Conservation (phyloP, 2,113 vertebrate genomes). For the Panurus biarmicus region DNA sequence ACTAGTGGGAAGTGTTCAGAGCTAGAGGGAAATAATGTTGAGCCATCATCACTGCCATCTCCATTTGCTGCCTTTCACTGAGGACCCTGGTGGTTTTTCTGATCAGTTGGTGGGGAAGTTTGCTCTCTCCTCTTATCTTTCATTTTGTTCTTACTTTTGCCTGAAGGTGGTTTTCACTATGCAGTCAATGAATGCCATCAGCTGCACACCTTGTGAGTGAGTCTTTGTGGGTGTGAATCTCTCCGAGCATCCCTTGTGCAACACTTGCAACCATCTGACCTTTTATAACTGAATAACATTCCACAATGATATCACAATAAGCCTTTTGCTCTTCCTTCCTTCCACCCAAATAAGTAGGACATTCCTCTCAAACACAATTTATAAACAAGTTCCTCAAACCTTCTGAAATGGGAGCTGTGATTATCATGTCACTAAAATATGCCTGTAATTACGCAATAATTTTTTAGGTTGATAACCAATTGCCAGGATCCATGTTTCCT, state of each 20-base stretch:
- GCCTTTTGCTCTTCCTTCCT: background rate
- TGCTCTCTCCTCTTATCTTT: background rate
- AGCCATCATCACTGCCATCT: background rate
- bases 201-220: background rate
- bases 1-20: background rate
- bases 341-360: background rate
- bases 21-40: background rate
- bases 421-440: background rate
- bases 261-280: background rate
- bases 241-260: background rate
- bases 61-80: background rate
- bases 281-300: background rate
- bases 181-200: background rate
- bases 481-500: constrained; percentile 90
- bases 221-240: background rate
- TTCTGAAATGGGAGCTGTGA: background rate
- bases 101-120: background rate
- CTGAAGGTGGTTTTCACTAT: background rate
- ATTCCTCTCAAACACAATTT: background rate
- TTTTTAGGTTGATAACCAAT: constrained; percentile 89
- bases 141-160: background rate
- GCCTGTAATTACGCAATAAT: background rate
- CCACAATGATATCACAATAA: background rate
- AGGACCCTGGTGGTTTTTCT: background rate
- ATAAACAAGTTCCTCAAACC: background rate